Conservation (phyloP, 2,888 invertebrate species). For the Eumacrocentrus americanus region DNA sequence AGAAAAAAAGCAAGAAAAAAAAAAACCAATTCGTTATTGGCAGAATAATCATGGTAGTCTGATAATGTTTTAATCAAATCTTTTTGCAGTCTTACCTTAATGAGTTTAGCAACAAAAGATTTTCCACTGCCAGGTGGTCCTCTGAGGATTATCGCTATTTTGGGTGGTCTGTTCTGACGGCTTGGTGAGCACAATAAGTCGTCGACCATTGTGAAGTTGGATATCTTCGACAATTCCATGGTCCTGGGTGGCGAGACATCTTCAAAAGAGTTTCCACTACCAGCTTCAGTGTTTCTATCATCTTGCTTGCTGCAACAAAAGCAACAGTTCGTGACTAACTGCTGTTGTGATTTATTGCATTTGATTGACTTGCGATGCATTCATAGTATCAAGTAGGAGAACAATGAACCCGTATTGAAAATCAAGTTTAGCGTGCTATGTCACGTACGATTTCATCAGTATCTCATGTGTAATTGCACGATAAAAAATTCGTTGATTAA, state of each 20-base stretch:
- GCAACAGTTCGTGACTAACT: background rate
- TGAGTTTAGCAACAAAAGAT: slow-evolving; percentile 85
- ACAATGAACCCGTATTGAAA: background rate
- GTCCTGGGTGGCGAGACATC: slow-evolving; percentile 42
- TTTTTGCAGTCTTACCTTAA: slow-evolving; percentile 67
- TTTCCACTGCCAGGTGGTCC: slow-evolving; percentile 96
- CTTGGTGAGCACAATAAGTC: slow-evolving; percentile 84
- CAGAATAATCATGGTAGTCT: background rate
- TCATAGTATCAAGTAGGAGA: background rate
- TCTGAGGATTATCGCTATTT: slow-evolving; percentile 86
- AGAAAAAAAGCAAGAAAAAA: slow-evolving; percentile 25
- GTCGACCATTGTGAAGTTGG: slow-evolving; percentile 73
- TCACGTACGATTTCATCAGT: no score
- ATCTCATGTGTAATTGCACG: no score
- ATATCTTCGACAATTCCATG: slow-evolving; percentile 52
- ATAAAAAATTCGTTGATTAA: no score
- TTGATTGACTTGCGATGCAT: background rate
- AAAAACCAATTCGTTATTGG: slow-evolving; percentile 21
- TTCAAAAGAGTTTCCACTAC: slow-evolving; percentile 34
- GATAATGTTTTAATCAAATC: background rate
- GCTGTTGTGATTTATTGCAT: background rate
- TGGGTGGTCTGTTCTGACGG: slow-evolving; percentile 77
- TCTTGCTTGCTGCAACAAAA: slow-evolving; percentile 38
- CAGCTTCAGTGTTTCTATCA: slow-evolving; percentile 36
- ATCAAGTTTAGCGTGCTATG: no score